Conservation (phyloP, 2,113 vertebrate genomes). For the Trematocara stigmaticum region DNA sequence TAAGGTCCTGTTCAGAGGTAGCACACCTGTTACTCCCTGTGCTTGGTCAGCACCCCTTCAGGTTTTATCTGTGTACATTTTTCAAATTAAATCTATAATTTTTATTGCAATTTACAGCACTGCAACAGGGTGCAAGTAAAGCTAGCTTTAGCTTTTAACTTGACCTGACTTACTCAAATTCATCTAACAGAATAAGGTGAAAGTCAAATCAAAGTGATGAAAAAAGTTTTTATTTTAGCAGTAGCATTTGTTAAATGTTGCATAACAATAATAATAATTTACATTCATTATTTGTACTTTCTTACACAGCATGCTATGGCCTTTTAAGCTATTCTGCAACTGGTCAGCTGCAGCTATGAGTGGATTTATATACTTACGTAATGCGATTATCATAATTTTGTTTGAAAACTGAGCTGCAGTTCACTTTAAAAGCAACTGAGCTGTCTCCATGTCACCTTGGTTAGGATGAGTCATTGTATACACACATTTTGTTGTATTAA, state of each 20-base stretch:
- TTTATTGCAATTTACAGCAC: background rate
- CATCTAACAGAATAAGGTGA: background rate
- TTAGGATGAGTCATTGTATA: background rate
- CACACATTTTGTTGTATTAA: background rate
- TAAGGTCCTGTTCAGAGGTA: background rate
- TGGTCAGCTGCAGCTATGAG: background rate
- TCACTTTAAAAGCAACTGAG: background rate
- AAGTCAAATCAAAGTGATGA: background rate
- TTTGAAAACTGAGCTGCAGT: background rate
- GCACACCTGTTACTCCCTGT: background rate
- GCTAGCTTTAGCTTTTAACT: background rate
- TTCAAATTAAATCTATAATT: background rate
- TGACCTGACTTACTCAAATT: background rate
- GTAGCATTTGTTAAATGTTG: background rate
- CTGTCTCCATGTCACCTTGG: background rate
- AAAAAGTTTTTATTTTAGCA: background rate
- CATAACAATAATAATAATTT: background rate
- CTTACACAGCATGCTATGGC: background rate
- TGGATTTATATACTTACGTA: background rate
- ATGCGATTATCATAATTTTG: background rate
- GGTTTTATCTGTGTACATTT: background rate
- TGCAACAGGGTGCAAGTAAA: background rate
- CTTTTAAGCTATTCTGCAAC: background rate
- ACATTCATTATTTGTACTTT: background rate
- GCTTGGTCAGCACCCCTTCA: background rate